Evolutionary conservation across 2,888 invertebrate species (phyloP), one percentile per base, ranked within the genome.

Genomic region (Synanthedon formicaeformis): DNA sequence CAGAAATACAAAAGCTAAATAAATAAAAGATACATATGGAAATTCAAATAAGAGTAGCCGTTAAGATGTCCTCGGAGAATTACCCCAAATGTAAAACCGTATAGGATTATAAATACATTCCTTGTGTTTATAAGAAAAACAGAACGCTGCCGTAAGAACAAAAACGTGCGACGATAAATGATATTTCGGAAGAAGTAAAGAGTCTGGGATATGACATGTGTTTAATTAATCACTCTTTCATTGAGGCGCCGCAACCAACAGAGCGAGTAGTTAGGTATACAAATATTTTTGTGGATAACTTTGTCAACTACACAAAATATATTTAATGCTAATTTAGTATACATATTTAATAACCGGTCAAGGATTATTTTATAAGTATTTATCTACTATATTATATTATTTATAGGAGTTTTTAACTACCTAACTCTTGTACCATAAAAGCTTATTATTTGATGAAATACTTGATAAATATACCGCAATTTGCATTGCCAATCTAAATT

Each of bases 161-260:
- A 48, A 48, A 48, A 18, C 13, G 18, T 48, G 48, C 8, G 3
- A 16, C 14, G 48, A 48, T 16, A 16, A 48, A 49, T 23, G 58
- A 65, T 65, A 65, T 68, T 67, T 63, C 61, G 65, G 62, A 71
- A 67, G 70, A 62, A 59, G 63, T 53, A 60, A 62, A 67, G 66
- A 65, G 69, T 67, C 60, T 64, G 62, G 71, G 73, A 73, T 61
- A 70, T 74, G 73, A 72, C 75, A 76, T 65, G 65, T 74, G 73
- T 67, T 69, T 73, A 75, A 77, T 75, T 75, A 49, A 72, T 69
- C 67, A 62, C 66, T 57, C 62, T 62, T 64, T 63, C 66, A 66
- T 67, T 68, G 65, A 64, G 58, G 58, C 57, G 54, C 61, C 60
- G 58, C 60, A 62, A 65, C 63, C 60, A 59, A 65, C 68, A 58